Conservation (phyloP, 1,140 invertebrate species). For the Bombus polaris region DNA sequence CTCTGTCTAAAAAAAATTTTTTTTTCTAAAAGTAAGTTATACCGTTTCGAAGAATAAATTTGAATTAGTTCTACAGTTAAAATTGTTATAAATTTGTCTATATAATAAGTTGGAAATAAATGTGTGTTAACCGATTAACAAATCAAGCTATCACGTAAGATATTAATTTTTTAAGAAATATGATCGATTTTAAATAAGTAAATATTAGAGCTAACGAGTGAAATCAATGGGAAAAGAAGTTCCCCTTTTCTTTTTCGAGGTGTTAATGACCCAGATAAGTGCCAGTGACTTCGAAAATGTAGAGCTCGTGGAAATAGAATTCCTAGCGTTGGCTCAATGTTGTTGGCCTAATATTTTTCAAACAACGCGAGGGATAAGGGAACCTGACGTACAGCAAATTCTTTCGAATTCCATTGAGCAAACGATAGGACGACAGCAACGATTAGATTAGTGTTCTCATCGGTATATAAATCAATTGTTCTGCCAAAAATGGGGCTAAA, state of each 20-base stretch:
- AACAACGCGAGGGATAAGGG: neutral
- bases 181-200: neutral
- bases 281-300: constrained; percentile 12
- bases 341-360: constrained; percentile 34
- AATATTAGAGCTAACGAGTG: neutral
- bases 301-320: constrained; percentile 31
- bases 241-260: neutral
- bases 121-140: neutral
- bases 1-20: neutral
- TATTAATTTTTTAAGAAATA: neutral
- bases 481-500: constrained; percentile 55
- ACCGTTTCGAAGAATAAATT: neutral
- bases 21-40: neutral
- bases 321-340: neutral
- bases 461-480: constrained; percentile 53
- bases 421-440: neutral
- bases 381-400: neutral
- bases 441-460: constrained; percentile 22
- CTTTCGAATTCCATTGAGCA: neutral
- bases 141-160: neutral
- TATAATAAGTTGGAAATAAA: neutral
- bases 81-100: neutral
- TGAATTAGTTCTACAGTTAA: neutral
- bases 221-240: neutral
- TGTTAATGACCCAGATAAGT: constrained; percentile 56